Percentiles rank a stretch among this genome's conserved stretches.
Conservation (phyloP, 2,113 vertebrate species). For the Bambusicola thoracicus region DNA sequence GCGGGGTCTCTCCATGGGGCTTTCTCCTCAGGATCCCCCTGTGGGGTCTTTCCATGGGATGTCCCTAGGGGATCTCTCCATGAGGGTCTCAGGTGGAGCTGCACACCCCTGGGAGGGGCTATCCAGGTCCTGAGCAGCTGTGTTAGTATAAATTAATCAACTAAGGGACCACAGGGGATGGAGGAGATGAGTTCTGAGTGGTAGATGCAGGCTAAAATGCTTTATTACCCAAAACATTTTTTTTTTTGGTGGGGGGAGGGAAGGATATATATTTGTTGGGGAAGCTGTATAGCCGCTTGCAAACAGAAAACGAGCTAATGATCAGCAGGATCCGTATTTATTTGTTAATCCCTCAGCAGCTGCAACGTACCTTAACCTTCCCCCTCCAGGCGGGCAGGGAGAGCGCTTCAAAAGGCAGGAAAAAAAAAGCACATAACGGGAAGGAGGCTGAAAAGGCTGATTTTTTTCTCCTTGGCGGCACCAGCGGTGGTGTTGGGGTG, state of each 20-base stretch:
- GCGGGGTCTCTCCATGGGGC: too few relatives aligned
- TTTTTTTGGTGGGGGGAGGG: too few relatives aligned
- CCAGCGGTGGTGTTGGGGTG: background rate
- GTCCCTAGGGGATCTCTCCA: too few relatives aligned
- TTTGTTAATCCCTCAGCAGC: background rate
- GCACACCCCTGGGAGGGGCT: background rate
- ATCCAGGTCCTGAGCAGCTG: background rate
- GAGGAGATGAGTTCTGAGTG: background rate
- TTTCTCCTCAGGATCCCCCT: too few relatives aligned
- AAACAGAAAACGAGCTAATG: background rate
- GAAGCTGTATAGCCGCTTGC: background rate
- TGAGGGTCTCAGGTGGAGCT: background rate
- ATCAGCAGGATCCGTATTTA: background rate
- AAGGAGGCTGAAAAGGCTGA: background rate
- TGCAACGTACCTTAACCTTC: background rate
- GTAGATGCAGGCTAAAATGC: background rate
- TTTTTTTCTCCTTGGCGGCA: background rate
- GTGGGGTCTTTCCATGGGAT: too few relatives aligned
- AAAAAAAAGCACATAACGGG: background rate
- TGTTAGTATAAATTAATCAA: background rate
- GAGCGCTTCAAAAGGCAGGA: background rate
- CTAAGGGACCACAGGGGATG: fast-evolving
- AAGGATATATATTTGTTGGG: background rate
- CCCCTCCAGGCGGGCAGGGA: background rate
- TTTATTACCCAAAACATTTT: background rate